Percentiles rank a stretch among this genome's conserved stretches.
Conservation (phyloP, 2,113 vertebrate genomes). For the Pterocles burchelli region DNA sequence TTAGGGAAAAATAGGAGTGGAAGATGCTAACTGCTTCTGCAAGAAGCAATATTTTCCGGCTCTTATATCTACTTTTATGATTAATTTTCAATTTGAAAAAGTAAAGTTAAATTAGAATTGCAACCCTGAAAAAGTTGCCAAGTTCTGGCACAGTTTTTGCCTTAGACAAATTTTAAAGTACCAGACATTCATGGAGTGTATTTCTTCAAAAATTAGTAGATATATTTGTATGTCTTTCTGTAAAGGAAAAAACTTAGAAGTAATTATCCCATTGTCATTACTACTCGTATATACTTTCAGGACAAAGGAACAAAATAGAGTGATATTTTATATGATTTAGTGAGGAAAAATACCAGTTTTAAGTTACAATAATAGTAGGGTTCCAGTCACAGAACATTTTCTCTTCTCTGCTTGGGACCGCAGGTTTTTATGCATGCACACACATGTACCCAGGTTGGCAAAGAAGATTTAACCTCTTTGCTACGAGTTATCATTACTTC, state of each 20-base stretch:
- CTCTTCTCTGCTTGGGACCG: neutral
- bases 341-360: neutral
- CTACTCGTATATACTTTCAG: neutral
- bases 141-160: neutral
- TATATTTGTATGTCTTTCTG: neutral
- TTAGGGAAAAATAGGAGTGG: neutral
- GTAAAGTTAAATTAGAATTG: neutral
- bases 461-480: neutral
- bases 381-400: neutral
- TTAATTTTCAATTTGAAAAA: neutral
- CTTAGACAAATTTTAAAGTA: neutral
- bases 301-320: neutral
- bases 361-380: neutral
- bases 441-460: neutral
- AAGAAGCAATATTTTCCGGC: neutral
- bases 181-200: neutral
- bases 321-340: neutral
- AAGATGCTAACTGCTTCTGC: neutral
- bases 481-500: neutral
- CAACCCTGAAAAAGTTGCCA: neutral
- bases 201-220: neutral
- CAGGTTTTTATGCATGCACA: neutral
- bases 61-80: neutral
- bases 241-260: neutral
- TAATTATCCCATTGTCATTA: neutral